Conservation (phyloP, 2,113 vertebrate species). For the Circaetus gallicus region DNA sequence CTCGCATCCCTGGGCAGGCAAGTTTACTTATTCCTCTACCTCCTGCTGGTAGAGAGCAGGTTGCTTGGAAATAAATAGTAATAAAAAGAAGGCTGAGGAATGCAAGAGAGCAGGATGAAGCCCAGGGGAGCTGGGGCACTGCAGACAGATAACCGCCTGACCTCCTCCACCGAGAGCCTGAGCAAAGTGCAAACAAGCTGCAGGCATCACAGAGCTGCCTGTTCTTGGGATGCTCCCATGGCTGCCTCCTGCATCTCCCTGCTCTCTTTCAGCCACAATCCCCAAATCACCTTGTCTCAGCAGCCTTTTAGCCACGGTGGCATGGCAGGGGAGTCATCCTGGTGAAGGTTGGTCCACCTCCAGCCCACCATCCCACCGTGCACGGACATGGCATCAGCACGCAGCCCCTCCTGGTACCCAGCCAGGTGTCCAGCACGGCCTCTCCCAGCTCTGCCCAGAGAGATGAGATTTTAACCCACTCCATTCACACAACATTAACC, state of each 20-base stretch:
- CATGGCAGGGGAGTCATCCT: fast-evolving
- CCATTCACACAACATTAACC: neutral
- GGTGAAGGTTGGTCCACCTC: fast-evolving
- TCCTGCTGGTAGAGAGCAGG: neutral
- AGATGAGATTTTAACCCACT: fast-evolving
- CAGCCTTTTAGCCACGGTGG: neutral
- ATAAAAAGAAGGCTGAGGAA: neutral
- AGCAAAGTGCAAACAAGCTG: neutral
- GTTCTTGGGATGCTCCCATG: neutral
- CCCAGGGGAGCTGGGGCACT: neutral
- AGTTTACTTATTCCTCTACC: neutral
- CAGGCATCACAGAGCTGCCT: neutral
- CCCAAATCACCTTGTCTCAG: neutral
- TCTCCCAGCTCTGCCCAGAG: neutral
- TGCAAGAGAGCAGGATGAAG: neutral
- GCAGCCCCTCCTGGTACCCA: neutral
- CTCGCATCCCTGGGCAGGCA: neutral
- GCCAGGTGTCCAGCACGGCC: neutral
- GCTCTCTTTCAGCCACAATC: neutral
- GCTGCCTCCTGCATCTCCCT: neutral
- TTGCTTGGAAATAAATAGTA: neutral
- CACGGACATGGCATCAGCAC: fast-evolving
- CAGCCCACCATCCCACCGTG: neutral
- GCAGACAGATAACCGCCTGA: neutral
- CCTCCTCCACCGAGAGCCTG: neutral